A percentile compares a stretch with the other conserved stretches of the same genome.
These are phyloP conservation scores for Microctonus brassicae DNA, from an alignment of 2,888 invertebrate genomes.

Conservation along the genomic window DNA sequence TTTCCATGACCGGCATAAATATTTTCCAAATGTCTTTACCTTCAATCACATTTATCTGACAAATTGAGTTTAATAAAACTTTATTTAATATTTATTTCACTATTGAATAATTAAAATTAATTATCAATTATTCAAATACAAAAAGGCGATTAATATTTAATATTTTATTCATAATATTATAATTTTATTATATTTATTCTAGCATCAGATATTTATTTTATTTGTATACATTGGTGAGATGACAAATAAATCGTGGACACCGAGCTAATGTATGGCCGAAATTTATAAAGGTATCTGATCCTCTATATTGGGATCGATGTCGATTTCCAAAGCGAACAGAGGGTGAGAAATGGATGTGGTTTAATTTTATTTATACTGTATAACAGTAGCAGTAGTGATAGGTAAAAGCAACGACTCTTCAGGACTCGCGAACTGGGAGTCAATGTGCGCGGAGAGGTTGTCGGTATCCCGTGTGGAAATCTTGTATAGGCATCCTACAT, in stretches of 20 bases:
- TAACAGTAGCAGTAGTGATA: slow-evolving; percentile 17
- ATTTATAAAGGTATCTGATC: slow-evolving; percentile 28
- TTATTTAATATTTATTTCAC: too few species aligned
- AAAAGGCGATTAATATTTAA: too few species aligned
- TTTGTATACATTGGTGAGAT: not conserved
- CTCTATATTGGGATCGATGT: slow-evolving; percentile 24
- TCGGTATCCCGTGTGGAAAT: too few species aligned
- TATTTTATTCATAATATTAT: too few species aligned
- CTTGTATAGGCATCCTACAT: too few species aligned
- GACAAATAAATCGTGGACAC: not conserved
- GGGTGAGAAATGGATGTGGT: slow-evolving; percentile 31
- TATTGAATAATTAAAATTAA: not conserved
- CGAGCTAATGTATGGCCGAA: slow-evolving; percentile 21
- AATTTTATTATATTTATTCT: not conserved
- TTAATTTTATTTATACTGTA: not conserved
- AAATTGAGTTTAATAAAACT: too few species aligned
- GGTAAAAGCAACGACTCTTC: not conserved
- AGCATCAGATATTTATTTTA: not conserved
- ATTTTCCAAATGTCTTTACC: not conserved
- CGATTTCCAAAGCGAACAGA: slow-evolving; percentile 7
- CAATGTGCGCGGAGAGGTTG: slow-evolving; percentile 38
- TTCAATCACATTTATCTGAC: not conserved
- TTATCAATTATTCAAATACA: not conserved
- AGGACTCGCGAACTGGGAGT: slow-evolving; percentile 32
- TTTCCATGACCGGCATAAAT: not conserved